phyloP scores from a whole-genome alignment of 2,797 vertebrate species.

The Bryconaethiops microstoma region DNA sequence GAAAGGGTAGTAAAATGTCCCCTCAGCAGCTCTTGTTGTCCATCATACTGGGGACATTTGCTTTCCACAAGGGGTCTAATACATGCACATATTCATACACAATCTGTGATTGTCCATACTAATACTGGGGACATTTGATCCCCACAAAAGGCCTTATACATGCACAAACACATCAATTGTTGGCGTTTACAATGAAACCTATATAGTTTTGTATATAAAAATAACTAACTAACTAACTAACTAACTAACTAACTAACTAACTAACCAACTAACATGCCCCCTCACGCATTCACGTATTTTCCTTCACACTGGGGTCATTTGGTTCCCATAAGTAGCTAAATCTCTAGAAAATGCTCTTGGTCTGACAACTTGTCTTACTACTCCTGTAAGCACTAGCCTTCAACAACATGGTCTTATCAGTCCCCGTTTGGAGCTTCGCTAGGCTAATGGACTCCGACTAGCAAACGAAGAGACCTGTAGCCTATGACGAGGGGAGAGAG shows the following conservation, averaged over 20 bases:
- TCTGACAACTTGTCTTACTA: neutral
- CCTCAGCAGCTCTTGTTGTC: neutral
- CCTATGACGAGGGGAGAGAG: slow-evolving; percentile 58
- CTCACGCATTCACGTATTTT: neutral
- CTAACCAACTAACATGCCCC: too few species aligned
- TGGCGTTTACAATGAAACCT: too few species aligned
- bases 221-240: too few species aligned
- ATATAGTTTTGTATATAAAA: too few species aligned
- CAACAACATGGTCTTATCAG: neutral
- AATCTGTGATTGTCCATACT: neutral
- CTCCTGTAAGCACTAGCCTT: neutral
- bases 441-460: neutral
- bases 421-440: neutral
- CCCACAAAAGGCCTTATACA: too few species aligned
- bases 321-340: neutral
- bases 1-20: neutral
- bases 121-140: too few species aligned
- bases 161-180: too few species aligned
- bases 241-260: too few species aligned
- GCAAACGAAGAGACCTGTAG: neutral
- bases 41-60: neutral
- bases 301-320: neutral
- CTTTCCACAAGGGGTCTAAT: neutral
- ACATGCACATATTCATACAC: neutral
- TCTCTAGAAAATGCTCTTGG: too few species aligned